A percentile compares a stretch with the other conserved stretches of the same genome.
Conservation (phyloP, 1,140 invertebrate species). For the Atta texana region DNA sequence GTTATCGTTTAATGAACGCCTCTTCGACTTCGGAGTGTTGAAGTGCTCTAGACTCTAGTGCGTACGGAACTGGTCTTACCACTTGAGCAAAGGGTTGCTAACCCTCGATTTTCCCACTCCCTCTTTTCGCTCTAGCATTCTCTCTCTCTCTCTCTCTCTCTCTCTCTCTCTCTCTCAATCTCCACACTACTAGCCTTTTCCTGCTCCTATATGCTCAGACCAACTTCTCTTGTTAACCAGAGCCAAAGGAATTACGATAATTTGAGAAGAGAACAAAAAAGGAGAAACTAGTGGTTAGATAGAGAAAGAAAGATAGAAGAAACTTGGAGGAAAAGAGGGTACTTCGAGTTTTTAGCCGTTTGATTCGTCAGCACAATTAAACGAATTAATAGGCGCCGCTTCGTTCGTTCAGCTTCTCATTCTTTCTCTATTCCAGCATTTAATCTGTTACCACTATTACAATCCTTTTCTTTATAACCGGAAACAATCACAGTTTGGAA, state of each 20-base stretch:
- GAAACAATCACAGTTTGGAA: constrained; percentile 73
- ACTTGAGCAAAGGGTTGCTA: constrained; percentile 81
- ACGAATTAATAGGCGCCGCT: constrained; percentile 82
- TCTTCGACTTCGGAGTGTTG: constrained; percentile 77
- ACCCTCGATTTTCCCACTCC: constrained; percentile 69
- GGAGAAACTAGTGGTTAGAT: not conserved
- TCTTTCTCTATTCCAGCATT: constrained; percentile 46
- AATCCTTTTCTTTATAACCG: constrained; percentile 41
- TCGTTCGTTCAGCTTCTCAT: constrained; percentile 59
- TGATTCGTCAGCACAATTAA: constrained; percentile 85
- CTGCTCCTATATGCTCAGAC: constrained; percentile 54
- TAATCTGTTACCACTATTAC: constrained; percentile 57
- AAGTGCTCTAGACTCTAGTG: constrained; percentile 81
- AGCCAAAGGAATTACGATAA: constrained; percentile 80
- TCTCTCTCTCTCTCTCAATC: constrained; percentile 26
- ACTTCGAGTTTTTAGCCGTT: constrained; percentile 76
- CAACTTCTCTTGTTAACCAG: constrained; percentile 65
- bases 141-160: constrained; percentile 18
- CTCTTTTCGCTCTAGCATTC: constrained; percentile 47
- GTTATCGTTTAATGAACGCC: constrained; percentile 84
- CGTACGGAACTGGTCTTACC: constrained; percentile 74
- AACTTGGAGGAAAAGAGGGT: constrained; percentile 10
- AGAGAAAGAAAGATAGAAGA: constrained; percentile 16
- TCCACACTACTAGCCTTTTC: constrained; percentile 20
- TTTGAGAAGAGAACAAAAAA: constrained; percentile 72